Base-by-base conservation (phyloP, 2,113 vertebrate genomes). In the Trochalopteron elliotii region DNA sequence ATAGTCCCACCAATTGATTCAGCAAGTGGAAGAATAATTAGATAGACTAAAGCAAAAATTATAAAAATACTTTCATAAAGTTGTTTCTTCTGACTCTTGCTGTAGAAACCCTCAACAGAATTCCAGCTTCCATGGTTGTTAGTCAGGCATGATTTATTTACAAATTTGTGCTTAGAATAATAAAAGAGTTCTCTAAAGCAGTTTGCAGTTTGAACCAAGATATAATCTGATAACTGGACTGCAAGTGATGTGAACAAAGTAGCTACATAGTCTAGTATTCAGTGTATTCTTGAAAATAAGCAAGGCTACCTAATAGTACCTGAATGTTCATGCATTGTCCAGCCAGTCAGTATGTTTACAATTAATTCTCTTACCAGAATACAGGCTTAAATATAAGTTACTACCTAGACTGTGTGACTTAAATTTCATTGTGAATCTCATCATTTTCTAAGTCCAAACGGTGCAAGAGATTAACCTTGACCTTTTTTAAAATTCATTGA, bases 401-500 rank as follows among this genome's bases (percentile, higher is more conserved):
- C 17, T 64, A 52, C 72, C 42, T 56, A 61, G 60, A 40, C 31
- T 39, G 11, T 22, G 49, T 10, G 35, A 20, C 33, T 85, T 72
- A 35, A 69, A 94, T 96, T 95, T 92, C 24, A 49, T 59, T 76
- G 28, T 70, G 79, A 93, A 52, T 84, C 64, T 90, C 78, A 89
- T 33, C 1, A 63, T 71, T 96, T 94, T 65, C 56, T 35, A 44
- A 83, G 16, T 85, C 30, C 81, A 78, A 90, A 93, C 87, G 33
- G 4, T 42, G 10, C 52, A 75, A 86, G 55, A 93, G 9, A 80
- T 91, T 93, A 94, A 82, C 71, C 39, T 15, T 78, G 59, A 93
- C 23, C 16, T 81, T 87, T 84, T 80, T 78, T 63, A 49, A 80
- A 96, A 93, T 91, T 92, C 57, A 39, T 40, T 84, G 65, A 80